phyloP scores from a whole-genome alignment of 2,113 vertebrate species.

The Anhinga anhinga region DNA sequence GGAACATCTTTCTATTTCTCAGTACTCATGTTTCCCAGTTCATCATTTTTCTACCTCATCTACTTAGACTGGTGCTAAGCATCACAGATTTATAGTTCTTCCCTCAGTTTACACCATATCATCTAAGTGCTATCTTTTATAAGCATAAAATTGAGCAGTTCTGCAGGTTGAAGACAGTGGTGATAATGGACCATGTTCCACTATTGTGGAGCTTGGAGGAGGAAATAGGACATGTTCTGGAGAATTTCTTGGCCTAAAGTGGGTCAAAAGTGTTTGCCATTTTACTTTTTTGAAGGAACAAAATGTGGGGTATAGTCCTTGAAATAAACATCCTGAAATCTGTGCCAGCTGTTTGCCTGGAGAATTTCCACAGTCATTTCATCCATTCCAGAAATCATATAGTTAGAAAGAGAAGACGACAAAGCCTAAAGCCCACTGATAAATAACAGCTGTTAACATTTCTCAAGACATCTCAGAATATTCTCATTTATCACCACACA shows the following conservation, averaged over 20 bases:
- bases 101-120: neutral
- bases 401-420: neutral
- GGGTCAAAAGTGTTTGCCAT: fast-evolving
- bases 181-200: neutral
- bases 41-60: neutral
- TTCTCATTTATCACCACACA: neutral
- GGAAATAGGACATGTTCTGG: neutral
- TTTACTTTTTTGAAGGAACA: neutral
- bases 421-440: neutral
- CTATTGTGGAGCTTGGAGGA: neutral
- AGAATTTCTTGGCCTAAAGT: neutral
- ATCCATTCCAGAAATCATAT: neutral
- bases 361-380: neutral
- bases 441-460: neutral
- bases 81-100: neutral
- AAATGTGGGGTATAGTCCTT: neutral
- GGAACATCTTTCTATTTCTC: neutral
- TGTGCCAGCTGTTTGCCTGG: neutral
- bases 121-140: neutral
- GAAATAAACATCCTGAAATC: neutral
- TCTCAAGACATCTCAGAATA: neutral
- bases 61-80: neutral
- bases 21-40: neutral
- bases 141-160: neutral
- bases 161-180: neutral